phyloP scores from a whole-genome alignment of 2,113 vertebrate species.

The Triplophysa tibetana region DNA sequence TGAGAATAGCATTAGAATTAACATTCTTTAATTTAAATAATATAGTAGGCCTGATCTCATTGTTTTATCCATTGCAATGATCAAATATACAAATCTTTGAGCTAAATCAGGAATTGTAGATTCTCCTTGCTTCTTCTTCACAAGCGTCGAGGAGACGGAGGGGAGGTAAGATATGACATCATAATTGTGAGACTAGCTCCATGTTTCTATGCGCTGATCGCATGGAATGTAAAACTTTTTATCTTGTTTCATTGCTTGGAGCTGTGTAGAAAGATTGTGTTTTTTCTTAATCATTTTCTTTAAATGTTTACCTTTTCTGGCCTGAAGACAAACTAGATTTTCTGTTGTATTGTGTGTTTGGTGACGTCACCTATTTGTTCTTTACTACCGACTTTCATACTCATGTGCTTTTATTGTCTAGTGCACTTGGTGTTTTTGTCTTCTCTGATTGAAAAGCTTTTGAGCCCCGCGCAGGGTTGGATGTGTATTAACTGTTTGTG shows the following conservation, averaged over 20 bases:
- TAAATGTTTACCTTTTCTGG: not conserved
- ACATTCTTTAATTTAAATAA: too few relatives aligned
- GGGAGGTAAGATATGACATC: slow-evolving; percentile 84
- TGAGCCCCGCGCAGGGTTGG: not conserved
- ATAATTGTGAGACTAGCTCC: slow-evolving; percentile 23
- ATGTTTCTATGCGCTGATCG: slow-evolving; percentile 33
- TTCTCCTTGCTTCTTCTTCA: slow-evolving; percentile 61
- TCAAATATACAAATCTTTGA: slow-evolving; percentile 7
- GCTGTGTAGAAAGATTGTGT: slow-evolving; percentile 28
- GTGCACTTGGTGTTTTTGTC: slow-evolving; percentile 19
- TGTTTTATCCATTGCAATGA: not conserved
- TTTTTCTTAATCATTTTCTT: not conserved
- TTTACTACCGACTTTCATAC: not conserved
- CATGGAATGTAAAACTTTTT: slow-evolving; percentile 23
- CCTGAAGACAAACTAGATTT: not conserved
- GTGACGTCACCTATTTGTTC: not conserved
- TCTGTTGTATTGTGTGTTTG: not conserved
- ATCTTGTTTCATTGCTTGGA: slow-evolving; percentile 30
- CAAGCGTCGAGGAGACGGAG: slow-evolving; percentile 94
- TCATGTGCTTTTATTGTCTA: not conserved
- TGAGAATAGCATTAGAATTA: too few relatives aligned
- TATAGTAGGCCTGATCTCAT: too few relatives aligned
- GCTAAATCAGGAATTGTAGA: slow-evolving; percentile 39
- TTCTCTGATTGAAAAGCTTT: not conserved
- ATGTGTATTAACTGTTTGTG: slow-evolving; percentile 28